Base-by-base conservation (phyloP, 2,888 invertebrate genomes). In the Oxytorus armatus region DNA sequence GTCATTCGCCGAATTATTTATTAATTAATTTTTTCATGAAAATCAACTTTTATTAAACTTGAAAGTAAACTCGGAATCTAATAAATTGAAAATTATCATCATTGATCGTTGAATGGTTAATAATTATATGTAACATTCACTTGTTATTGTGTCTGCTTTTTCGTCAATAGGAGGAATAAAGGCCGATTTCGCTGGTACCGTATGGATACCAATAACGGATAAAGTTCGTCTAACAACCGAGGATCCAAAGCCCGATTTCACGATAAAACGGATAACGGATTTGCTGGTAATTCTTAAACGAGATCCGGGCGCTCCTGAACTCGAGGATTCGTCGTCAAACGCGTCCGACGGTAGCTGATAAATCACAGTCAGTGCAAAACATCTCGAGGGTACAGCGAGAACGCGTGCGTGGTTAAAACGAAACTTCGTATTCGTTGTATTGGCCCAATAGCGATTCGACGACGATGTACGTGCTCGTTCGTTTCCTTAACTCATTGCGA, bases 101-200 rank as follows among this genome's bases (percentile, higher is more conserved):
- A 29, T 4, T 29, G 29, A 29, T 29, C 29, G 29, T 29, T 29
- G n/a, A n/a, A 29, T 3, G 29, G 5, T 5, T 29, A 29, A 29
- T 29, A 5, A 29, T 29, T 29, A n/a, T n/a, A n/a, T n/a, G n/a
- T n/a, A n/a, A n/a, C n/a, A n/a, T n/a, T n/a, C n/a, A n/a, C n/a
- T n/a, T n/a, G n/a, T n/a, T n/a, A n/a, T n/a, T n/a, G n/a, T n/a
- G n/a, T n/a, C n/a, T n/a, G n/a, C n/a, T n/a, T n/a, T n/a, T n/a
- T n/a, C n/a, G n/a, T n/a, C n/a, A n/a, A n/a, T n/a, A 94, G 97
- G 97, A 80, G 97, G 96, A 29, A 95, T 95, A 86, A 93, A 95
- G 90, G 96, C 97, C 36, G 95, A 95, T 85, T 91, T 96, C 78
- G 96, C 95, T 11, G 96, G 95, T 36, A 97, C 97, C 0, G 95